Evolutionary conservation across 2,888 invertebrate genomes (phyloP), one percentile per base, ranked within the genome.

Genomic region (Empis stercorea): DNA sequence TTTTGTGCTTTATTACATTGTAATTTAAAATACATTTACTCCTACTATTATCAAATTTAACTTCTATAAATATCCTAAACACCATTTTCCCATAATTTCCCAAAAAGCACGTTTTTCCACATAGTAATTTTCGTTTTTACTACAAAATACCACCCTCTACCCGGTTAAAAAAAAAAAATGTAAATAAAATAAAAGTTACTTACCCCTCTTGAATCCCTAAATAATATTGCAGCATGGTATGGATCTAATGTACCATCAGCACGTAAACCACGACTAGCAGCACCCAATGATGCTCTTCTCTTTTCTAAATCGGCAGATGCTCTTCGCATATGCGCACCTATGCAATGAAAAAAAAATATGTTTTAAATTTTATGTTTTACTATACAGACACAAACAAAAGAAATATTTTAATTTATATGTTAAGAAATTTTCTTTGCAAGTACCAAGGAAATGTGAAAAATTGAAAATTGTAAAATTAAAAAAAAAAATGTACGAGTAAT

Each of bases 171-270:
- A n/a, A n/a, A n/a, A n/a, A n/a, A n/a, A n/a, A n/a, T n/a, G n/a
- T n/a, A n/a, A n/a, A n/a, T n/a, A n/a, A 20, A 20, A 27, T 27
- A 14, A 17, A 27, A 13, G n/a, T 20, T 6, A 78, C 87, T 84
- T 68, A 91, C 91, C 76, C 91, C 91, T 73, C 91, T 75, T n/a
- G 91, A 87, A 70, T 92, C 89, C 58, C 91, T 76, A 71, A 92
- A 92, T 53, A 92, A 74, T 59, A 92, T 91, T 59, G 92, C 91
- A 45, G 89, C 88, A 70, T 89, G 89, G 59, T 86, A 79, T 15
- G 91, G 89, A 71, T 92, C 91, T 54, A 89, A 69, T 57, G 78
- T 81, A 45, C 85, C 85, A 65, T 89, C 89, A 32, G 66, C 62
- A 53, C 70, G 60, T 53, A 66, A 59, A 45, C 69, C 70, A 49